Base-by-base conservation (phyloP, 92 coral and sea anemone species). In the Porites evermanni region DNA sequence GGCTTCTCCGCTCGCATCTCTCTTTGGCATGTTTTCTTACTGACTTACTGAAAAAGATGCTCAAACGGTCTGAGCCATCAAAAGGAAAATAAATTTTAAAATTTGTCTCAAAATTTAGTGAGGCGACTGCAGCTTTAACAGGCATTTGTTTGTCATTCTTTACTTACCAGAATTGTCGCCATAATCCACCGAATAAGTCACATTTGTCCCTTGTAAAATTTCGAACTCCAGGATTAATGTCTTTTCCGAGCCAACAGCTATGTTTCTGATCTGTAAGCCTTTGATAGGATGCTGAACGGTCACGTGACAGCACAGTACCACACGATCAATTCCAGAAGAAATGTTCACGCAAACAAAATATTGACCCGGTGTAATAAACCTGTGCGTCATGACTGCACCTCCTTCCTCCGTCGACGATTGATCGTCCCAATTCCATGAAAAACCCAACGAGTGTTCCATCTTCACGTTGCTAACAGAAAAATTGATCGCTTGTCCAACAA, bases 161-260 rank as follows among this genome's bases (percentile, higher is more conserved):
- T 75, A 21, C 95, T 84, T 65, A 94, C 97, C 97, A 54, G 90
- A 81, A 53, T 77, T 85, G 44, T 93, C 97, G 0, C 98, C 99
- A 81, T 91, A 95, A 56, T 84, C 86, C 18, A 95, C 90, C 23
- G 59, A 85, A 80, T 90, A 95, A 11, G 93, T 85, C 6, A 90
- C 94, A 29, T 95, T 88, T 23, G 81, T 72, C 18, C 98, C 97
- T 68, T 80, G 86, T 53, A 69, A 38, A 26, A 97, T 83, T 63
- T 88, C 90, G 88, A 97, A 95, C 65, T 84, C 69, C 38, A 93
- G 44, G 8, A 14, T 70, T 9, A 93, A 67, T 6, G 72, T 53
- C 59, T 79, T 80, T 24, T 81, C 59, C 29, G 65, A 71, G 23
- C 71, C 67, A 12, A 87, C 70, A 32, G 87, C 94, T 24, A 88